Conservation (phyloP, 1,140 invertebrate species). For the Cheumatopsyche charites region DNA sequence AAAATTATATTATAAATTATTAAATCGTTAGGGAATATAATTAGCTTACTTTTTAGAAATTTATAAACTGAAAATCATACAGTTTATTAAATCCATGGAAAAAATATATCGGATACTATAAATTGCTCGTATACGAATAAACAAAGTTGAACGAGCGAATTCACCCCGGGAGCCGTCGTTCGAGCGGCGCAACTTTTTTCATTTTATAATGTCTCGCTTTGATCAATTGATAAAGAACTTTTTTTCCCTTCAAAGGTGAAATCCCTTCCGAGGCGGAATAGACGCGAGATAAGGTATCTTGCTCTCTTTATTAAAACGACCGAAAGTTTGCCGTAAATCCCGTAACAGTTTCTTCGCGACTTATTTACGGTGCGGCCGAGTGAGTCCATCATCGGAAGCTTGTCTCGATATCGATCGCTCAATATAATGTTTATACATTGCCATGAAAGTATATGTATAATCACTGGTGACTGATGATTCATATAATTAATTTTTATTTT, state of each 20-base stretch:
- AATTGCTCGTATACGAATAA: not conserved
- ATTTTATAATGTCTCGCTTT: slow-evolving; percentile 47
- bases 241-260: slow-evolving; percentile 42
- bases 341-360: slow-evolving; percentile 15
- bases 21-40: too few species aligned
- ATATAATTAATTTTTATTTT: too few species aligned
- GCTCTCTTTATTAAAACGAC: slow-evolving; percentile 41
- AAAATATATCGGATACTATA: not conserved
- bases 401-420: not conserved
- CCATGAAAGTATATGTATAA: too few species aligned
- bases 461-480: too few species aligned
- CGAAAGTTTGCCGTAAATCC: slow-evolving; percentile 42
- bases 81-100: not conserved
- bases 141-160: slow-evolving; percentile 7
- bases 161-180: not conserved
- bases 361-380: slow-evolving; percentile 28
- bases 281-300: slow-evolving; percentile 39
- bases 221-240: slow-evolving; percentile 47
- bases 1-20: too few species aligned
- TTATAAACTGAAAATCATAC: too few species aligned
- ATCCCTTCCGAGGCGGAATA: slow-evolving; percentile 18
- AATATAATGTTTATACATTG: too few species aligned
- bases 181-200: slow-evolving; percentile 42
- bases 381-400: not conserved
- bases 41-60: too few species aligned